Base-by-base conservation (phyloP, 2,888 invertebrate species). In the Volucella inanis region DNA sequence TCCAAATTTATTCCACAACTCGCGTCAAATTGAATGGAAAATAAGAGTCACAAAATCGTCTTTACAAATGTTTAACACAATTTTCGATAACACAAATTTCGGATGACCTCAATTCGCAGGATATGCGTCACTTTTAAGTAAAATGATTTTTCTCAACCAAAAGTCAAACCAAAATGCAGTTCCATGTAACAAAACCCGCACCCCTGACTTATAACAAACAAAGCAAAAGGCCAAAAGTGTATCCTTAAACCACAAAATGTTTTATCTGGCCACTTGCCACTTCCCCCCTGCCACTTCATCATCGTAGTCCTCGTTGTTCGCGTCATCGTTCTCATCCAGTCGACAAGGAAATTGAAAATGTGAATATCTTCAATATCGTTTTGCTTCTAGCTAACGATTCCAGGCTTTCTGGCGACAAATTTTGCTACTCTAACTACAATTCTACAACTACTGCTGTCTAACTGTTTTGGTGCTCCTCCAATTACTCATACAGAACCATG, bases 381-480 rank as follows among this genome's bases (percentile, higher is more conserved):
- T 59, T 70, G 75, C 68, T 47, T 59, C 77, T 82, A 62, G 59
- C 82, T 55, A 72, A 55, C 77, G 84, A 75, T 76, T 79, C 68
- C 79, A 79, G 81, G 87, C 80, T 81, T 87, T 80, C 71, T 83
- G 87, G 87, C 87, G 83, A 76, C 85, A 64, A 61, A 75, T 65
- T 57, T 43, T 57, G 68, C 75, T 78, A 62, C 49, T 64, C 39
- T 64, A 31, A 31, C 31, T 31, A 31, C 31, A 31, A 31, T 6
- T 31, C 31, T 45, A 22, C 38, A 12, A 15, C 59, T 80, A 70
- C 61, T 54, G 12, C 54, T 78, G 43, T 11, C n/a, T 55, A 12
- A 55, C 39, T 54, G 54, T 18, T 55, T 55, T 61, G 43, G 61
- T 57, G 41, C 31, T 52, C 41, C 47, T 54, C 65, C 64, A 74